Evolutionary conservation across 1,140 invertebrate genomes (phyloP).

Genomic region (Reticulitermes speratus): DNA sequence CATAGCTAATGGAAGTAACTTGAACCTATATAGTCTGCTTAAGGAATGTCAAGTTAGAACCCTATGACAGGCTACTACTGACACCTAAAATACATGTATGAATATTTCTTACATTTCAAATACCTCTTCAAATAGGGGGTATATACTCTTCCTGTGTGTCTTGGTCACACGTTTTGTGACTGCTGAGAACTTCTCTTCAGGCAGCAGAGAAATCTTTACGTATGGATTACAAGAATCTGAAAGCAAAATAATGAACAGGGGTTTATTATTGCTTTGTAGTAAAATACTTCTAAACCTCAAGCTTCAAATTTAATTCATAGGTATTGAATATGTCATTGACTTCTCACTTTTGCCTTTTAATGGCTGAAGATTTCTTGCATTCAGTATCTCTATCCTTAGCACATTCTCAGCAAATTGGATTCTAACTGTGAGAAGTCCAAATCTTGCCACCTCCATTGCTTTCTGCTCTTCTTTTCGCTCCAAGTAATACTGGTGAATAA

Average conservation of each 20-base stretch:
- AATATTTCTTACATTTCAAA: too few relatives aligned
- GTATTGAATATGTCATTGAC: too few relatives aligned
- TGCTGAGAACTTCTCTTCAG: constrained; percentile 74
- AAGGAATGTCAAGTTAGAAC: too few relatives aligned
- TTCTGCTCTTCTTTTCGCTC: constrained; percentile 61
- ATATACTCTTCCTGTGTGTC: too few relatives aligned
- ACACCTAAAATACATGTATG: too few relatives aligned
- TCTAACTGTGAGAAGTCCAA: constrained; percentile 68
- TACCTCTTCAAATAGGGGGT: too few relatives aligned
- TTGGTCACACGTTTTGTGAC: not conserved
- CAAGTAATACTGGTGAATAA: constrained; percentile 76
- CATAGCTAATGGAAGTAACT: too few relatives aligned
- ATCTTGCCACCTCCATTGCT: constrained; percentile 57
- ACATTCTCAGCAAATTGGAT: constrained; percentile 63
- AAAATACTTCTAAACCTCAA: too few relatives aligned
- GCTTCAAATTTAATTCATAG: too few relatives aligned
- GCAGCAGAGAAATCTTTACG: constrained; percentile 80
- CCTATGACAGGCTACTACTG: too few relatives aligned
- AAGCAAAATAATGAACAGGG: constrained; percentile 35
- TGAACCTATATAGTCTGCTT: too few relatives aligned
- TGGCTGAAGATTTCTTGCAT: constrained; percentile 82
- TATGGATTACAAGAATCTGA: constrained; percentile 82
- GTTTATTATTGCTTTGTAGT: too few relatives aligned
- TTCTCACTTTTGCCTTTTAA: constrained; percentile 82
- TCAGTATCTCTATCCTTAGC: constrained; percentile 74